Base-by-base conservation (phyloP, 2,797 vertebrate genomes). In the Erpetoichthys calabaricus region DNA sequence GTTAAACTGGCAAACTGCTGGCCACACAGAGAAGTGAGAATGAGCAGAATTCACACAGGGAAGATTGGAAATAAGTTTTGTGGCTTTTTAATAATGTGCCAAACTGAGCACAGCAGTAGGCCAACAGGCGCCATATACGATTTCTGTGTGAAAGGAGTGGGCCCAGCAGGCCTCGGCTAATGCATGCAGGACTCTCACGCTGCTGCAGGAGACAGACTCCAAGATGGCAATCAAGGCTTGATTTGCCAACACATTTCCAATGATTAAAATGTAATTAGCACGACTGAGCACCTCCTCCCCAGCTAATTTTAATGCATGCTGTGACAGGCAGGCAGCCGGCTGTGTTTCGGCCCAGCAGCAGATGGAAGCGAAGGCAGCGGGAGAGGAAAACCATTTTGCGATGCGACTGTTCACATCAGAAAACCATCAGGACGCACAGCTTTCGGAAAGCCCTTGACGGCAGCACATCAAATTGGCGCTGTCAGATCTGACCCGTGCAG, bases 251-350 rank as follows among this genome's bases (percentile, higher is more conserved):
- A 95, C 94, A 95, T 98, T 97, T 95, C 90, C 91, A 98, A 95
- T 98, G 94, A 98, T 98, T 98, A 98, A 97, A 98, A 97, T 93
- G 93, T 98, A 97, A 98, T 98, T 97, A 96, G 94, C 92, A 90
- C 91, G 91, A 95, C 90, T 89, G 89, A 91, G 91, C 89, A 83
- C 92, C 92, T 93, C 91, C 93, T 96, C 92, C 94, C 92, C 83
- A 90, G 94, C 93, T 98, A 95, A 96, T 97, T 96, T 96, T 89
- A 89, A 92, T 85, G 79, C 92, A 90, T 84, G 89, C 93, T 97
- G 94, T 93, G 94, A 95, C 91, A 93, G 93, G 91, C 92, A 92
- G 92, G 90, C 92, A 84, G 87, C 89, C 86, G 90, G 84, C 83
- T 87, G 91, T 87, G 82, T 86, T 80, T 72, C 70, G 81, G 90